Conservation (phyloP, 64 coral and sea anemone genomes). For the Dendronephthya gigantea region DNA sequence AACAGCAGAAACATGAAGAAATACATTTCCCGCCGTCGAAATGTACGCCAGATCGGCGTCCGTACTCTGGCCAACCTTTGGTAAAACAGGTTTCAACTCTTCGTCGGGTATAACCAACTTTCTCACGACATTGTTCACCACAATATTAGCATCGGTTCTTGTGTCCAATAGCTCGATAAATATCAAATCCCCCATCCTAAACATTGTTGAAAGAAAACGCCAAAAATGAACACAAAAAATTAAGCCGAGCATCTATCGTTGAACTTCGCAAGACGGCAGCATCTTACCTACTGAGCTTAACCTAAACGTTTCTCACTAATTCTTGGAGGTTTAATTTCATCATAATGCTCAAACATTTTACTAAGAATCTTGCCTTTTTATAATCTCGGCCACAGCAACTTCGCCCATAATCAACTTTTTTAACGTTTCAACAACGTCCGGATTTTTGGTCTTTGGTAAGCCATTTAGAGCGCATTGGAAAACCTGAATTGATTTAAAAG, state of each 20-base stretch:
- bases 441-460: constrained; percentile 81
- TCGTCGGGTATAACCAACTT: constrained; percentile 70
- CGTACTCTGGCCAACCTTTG: constrained; percentile 63
- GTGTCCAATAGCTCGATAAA: constrained; percentile 74
- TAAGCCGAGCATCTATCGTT: too few relatives aligned
- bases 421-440: constrained; percentile 60
- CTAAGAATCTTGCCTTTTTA: constrained; percentile 34
- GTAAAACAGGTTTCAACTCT: constrained; percentile 60
- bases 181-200: constrained; percentile 31
- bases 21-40: constrained; percentile 41
- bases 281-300: too few relatives aligned
- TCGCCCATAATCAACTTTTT: constrained; percentile 55
- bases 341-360: too few relatives aligned
- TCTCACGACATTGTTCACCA: constrained; percentile 52
- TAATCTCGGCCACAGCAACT: constrained; percentile 55
- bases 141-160: constrained; percentile 51
- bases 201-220: neutral
- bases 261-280: too few relatives aligned
- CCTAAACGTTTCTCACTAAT: too few relatives aligned
- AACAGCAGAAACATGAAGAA: constrained; percentile 56
- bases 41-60: constrained; percentile 51
- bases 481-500: constrained; percentile 33
- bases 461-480: constrained; percentile 45
- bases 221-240: too few relatives aligned
- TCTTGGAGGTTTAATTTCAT: too few relatives aligned